Base-by-base conservation (phyloP, 2,797 vertebrate genomes). In the Cyclura pinguis region DNA sequence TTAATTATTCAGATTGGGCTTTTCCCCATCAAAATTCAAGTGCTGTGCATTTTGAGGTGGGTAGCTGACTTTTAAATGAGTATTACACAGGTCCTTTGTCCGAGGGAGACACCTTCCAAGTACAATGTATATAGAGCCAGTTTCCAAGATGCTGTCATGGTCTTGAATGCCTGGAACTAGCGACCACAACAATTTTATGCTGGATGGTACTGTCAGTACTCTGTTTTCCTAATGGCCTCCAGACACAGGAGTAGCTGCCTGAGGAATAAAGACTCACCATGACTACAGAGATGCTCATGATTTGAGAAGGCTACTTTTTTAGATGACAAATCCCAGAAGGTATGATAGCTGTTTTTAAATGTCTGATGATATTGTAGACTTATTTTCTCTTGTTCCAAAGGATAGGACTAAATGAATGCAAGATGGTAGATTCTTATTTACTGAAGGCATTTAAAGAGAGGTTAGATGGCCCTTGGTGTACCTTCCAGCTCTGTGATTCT, bases 11-110 rank as follows among this genome's bases (percentile, higher is more conserved):
- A 59, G 62, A 24, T 14, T 29, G 32, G 22, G 55, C 67, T 74
- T 81, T 82, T 20, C 52, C 12, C 62, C 8, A 64, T 82, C 24
- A 52, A 20, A 62, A 62, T 64, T 74, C 67, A 90, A 85, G 74
- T 42, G 24, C 9, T 76, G 32, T 82, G 72, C 50, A 42, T 80
- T 89, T 89, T 80, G 35, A 90, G 57, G 57, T 22, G 18, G 57
- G 72, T 12, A 35, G 38, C 42, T 77, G 72, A 84, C 57, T 84
- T 81, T 84, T 52, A 62, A 76, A 84, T 64, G 29, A 42, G 14
- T 69, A 27, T 13, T 38, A 10, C 5, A 8, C 27, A 69, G 50
- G 22, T 77, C 47, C 24, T 80, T 55, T n/a, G 27, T 80, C 82
- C 14, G 24, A 69, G n/a, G 52, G 78, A 72, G 76, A n/a, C 10